Evolutionary conservation across 1,140 invertebrate species (phyloP).

Genomic region (Micrasema longulum): DNA sequence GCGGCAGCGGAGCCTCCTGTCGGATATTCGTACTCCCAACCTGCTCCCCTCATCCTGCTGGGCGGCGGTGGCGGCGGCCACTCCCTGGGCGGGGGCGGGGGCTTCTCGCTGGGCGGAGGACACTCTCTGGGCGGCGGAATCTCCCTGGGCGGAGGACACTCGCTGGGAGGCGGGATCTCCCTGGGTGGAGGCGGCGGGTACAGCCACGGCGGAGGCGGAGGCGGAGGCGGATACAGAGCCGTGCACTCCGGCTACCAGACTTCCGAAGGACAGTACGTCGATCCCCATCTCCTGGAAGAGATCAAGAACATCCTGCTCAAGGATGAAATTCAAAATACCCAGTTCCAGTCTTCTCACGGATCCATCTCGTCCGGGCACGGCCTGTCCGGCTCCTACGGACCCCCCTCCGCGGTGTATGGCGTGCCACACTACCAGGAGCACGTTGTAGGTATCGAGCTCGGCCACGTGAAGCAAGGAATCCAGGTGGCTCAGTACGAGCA

Average conservation of each 20-base stretch:
- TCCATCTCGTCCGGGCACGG: slow-evolving; percentile 63
- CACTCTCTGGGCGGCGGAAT: slow-evolving; percentile 58
- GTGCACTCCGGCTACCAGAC: slow-evolving; percentile 80
- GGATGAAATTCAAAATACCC: slow-evolving; percentile 76
- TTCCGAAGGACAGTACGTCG: slow-evolving; percentile 82
- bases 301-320: slow-evolving; percentile 84
- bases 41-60: slow-evolving; percentile 45
- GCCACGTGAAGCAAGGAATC: slow-evolving; percentile 74
- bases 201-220: slow-evolving; percentile 67
- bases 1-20: slow-evolving; percentile 64
- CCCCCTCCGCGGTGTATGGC: slow-evolving; percentile 69
- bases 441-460: slow-evolving; percentile 74
- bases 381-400: slow-evolving; percentile 68
- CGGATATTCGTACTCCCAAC: slow-evolving; percentile 55
- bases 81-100: slow-evolving; percentile 57
- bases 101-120: slow-evolving; percentile 58
- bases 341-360: slow-evolving; percentile 61
- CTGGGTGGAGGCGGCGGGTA: slow-evolving; percentile 53
- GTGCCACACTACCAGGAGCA: slow-evolving; percentile 68
- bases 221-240: slow-evolving; percentile 76
- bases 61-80: slow-evolving; percentile 61
- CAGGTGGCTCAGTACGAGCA: slow-evolving; percentile 76
- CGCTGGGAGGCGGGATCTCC: slow-evolving; percentile 62
- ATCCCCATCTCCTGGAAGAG: slow-evolving; percentile 81
- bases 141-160: slow-evolving; percentile 60